Percentiles rank a stretch among this genome's conserved stretches.
phyloP scores from a whole-genome alignment of 1,140 invertebrate genomes.

The Hyphantria cunea region DNA sequence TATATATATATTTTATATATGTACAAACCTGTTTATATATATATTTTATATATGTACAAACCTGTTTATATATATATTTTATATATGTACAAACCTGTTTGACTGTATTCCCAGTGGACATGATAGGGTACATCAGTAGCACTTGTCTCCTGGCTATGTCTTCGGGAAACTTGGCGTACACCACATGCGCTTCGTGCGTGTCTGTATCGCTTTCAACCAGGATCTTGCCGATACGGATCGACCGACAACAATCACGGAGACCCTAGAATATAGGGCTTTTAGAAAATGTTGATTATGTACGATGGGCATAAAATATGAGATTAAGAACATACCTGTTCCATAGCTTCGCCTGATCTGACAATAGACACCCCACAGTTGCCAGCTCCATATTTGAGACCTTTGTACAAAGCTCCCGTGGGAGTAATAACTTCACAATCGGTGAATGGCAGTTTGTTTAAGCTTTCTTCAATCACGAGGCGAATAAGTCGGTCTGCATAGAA shows the following conservation, averaged over 20 bases:
- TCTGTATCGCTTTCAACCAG: constrained; percentile 98
- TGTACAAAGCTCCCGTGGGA: constrained; percentile 94
- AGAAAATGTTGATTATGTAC: no score
- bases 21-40: no score
- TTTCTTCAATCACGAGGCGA: constrained; percentile 98
- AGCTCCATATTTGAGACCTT: constrained; percentile 96
- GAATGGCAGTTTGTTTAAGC: constrained; percentile 98
- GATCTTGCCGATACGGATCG: constrained; percentile 98
- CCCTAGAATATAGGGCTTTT: no score
- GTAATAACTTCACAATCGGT: constrained; percentile 94
- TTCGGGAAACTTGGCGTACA: constrained; percentile 98
- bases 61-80: constrained; percentile 45
- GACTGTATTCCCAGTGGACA: constrained; percentile 98
- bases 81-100: constrained; percentile 72
- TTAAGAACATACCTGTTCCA: constrained; percentile 90
- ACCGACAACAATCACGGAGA: constrained; percentile 97
- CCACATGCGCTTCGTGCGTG: constrained; percentile 97
- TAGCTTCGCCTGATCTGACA: constrained; percentile 97
- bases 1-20: no score
- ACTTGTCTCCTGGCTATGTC: constrained; percentile 95
- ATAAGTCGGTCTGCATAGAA: constrained; percentile 98
- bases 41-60: no score
- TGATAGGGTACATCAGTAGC: constrained; percentile 98
- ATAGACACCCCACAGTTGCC: constrained; percentile 99
- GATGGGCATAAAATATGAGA: neutral